Evolutionary conservation across 1,140 invertebrate species (phyloP).

Genomic region (Zaprionus vittiger): DNA sequence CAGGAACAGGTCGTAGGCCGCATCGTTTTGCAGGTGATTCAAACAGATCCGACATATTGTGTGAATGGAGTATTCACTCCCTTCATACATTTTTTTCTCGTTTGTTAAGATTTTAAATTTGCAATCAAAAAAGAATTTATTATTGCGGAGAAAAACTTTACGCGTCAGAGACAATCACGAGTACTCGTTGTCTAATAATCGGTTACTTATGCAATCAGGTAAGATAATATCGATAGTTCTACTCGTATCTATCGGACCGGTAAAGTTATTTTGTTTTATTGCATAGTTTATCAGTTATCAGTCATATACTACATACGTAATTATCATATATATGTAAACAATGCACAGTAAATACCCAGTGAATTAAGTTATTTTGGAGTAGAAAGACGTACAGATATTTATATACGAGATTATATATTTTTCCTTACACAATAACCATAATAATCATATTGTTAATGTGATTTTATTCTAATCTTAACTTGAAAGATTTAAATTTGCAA

Average conservation of each 20-base stretch:
- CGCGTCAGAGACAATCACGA: conserved; percentile 1
- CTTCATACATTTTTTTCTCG: conserved; percentile 49
- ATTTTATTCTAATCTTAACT: conserved; percentile 24
- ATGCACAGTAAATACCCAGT: not conserved
- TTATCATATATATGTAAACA: not conserved
- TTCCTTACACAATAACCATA: conserved; percentile 39
- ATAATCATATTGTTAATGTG: conserved; percentile 37
- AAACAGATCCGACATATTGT: conserved; percentile 79
- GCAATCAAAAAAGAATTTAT: conserved; percentile 16
- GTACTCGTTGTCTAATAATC: conserved; percentile 3
- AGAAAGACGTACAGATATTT: conserved; percentile 14
- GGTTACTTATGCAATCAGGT: conserved; percentile 1
- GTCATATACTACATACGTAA: not conserved
- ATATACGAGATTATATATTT: conserved; percentile 44
- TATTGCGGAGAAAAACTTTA: conserved; percentile 39
- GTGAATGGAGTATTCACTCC: conserved; percentile 65
- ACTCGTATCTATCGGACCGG: not conserved
- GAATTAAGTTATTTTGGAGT: not conserved
- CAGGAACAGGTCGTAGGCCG: conserved; percentile 68
- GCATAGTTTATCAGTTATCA: not conserved
- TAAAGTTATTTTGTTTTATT: not conserved
- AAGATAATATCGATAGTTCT: conserved; percentile 19
- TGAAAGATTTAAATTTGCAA: conserved; percentile 15
- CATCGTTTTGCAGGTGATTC: conserved; percentile 63
- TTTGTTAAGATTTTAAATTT: not conserved